phyloP scores from a whole-genome alignment of 2,797 vertebrate genomes.

The Esox masquinongy region DNA sequence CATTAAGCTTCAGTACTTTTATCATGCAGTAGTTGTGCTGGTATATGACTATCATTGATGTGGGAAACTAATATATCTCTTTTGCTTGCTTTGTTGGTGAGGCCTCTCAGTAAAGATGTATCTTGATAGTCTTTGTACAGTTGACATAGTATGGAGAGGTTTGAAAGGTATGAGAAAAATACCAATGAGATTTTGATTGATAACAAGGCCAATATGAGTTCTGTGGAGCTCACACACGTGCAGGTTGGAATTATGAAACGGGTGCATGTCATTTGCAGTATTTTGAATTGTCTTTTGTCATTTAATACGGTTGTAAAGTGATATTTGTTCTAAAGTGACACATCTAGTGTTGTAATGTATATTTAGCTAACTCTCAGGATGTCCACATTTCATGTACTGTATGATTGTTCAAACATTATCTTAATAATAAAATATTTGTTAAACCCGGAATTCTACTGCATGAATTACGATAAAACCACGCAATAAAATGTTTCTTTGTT shows the following conservation, averaged over 20 bases:
- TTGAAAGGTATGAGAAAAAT: not conserved
- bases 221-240: not conserved
- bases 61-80: not conserved
- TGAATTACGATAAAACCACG: not conserved
- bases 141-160: not conserved
- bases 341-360: not conserved
- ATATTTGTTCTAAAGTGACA: not conserved
- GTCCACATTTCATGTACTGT: conserved; percentile 5
- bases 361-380: conserved; percentile 10
- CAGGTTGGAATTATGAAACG: not conserved
- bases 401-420: not conserved
- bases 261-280: not conserved
- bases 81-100: not conserved
- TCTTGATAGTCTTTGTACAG: not conserved
- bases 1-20: not conserved
- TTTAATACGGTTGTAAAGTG: not conserved
- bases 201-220: not conserved
- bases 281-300: not conserved
- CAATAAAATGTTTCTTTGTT: too few species aligned
- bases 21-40: not conserved
- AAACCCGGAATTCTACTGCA: not conserved
- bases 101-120: not conserved
- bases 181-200: not conserved
- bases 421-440: not conserved
- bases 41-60: conserved; percentile 4